phyloP scores from a whole-genome alignment of 2,888 invertebrate species.

The Eristalis intricaria region DNA sequence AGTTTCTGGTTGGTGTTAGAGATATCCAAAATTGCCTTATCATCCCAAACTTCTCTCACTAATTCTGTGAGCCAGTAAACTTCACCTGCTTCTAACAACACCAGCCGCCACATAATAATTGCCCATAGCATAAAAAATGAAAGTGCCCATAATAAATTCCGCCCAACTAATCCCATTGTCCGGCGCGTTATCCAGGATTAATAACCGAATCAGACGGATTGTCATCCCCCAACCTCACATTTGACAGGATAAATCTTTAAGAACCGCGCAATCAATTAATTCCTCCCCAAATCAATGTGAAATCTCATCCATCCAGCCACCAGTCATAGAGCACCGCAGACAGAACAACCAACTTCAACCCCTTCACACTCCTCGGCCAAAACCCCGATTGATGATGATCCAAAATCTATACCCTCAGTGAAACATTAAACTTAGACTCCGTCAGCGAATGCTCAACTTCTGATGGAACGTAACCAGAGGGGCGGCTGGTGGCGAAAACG shows the following conservation, averaged over 20 bases:
- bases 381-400: neutral
- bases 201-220: neutral
- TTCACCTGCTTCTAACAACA: too few relatives aligned
- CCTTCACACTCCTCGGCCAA: neutral
- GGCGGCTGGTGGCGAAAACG: neutral
- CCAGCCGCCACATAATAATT: too few relatives aligned
- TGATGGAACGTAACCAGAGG: neutral
- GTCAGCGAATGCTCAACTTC: neutral
- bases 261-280: conserved; percentile 59
- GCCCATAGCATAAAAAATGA: too few relatives aligned
- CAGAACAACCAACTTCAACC: conserved; percentile 36
- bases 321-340: conserved; percentile 42
- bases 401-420: neutral
- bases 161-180: neutral
- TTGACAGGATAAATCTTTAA: neutral
- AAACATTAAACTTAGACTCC: neutral
- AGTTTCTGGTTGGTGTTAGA: too few relatives aligned
- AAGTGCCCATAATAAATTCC: neutral
- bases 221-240: neutral
- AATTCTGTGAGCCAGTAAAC: too few relatives aligned
- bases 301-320: conserved; percentile 18
- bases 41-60: too few relatives aligned
- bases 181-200: neutral
- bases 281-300: conserved; percentile 13
- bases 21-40: too few relatives aligned